A percentile compares a stretch with the other conserved stretches of the same genome.
These are phyloP conservation scores for Homarus gammarus DNA, from an alignment of 2,888 invertebrate species.

Conservation along the genomic window DNA sequence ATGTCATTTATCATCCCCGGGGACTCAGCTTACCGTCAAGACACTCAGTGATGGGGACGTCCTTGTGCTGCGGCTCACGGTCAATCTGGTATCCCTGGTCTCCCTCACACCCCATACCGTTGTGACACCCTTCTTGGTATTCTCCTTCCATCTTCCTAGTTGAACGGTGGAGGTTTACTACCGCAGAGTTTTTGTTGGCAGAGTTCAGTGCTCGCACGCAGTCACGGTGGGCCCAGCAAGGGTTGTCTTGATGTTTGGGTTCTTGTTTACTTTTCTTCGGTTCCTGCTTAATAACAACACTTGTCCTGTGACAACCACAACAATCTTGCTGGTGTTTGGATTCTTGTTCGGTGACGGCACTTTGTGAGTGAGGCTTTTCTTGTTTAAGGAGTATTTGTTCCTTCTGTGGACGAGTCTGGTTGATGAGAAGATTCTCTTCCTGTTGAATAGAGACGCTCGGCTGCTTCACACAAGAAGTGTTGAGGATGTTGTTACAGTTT, in stretches of 20 bases:
- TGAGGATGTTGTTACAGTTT: background rate
- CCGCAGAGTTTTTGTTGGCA: background rate
- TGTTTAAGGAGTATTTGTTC: background rate
- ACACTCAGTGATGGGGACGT: slow-evolving; percentile 30
- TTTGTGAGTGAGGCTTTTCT: background rate
- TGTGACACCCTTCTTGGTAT: slow-evolving; percentile 20
- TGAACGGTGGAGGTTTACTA: background rate
- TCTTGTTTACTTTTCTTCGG: background rate
- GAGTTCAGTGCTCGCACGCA: background rate
- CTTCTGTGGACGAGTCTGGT: background rate
- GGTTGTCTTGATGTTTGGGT: background rate
- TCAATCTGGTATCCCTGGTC: background rate
- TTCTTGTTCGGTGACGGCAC: background rate
- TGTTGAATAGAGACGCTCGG: background rate
- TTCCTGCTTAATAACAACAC: too few relatives aligned
- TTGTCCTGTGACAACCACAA: too few relatives aligned
- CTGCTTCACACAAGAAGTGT: background rate
- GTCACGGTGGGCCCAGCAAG: slow-evolving; percentile 38
- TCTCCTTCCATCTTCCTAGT: slow-evolving; percentile 30
- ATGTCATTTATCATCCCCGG: too few relatives aligned
- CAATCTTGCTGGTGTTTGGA: too few relatives aligned
- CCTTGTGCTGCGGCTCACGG: slow-evolving; percentile 4
- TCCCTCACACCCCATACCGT: background rate
- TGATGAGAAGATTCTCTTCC: background rate
- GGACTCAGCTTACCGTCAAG: slow-evolving; percentile 45